Evolutionary conservation across 2,888 invertebrate species (phyloP), one percentile per base, ranked within the genome.

Genomic region (Tupiocoris notatus): DNA sequence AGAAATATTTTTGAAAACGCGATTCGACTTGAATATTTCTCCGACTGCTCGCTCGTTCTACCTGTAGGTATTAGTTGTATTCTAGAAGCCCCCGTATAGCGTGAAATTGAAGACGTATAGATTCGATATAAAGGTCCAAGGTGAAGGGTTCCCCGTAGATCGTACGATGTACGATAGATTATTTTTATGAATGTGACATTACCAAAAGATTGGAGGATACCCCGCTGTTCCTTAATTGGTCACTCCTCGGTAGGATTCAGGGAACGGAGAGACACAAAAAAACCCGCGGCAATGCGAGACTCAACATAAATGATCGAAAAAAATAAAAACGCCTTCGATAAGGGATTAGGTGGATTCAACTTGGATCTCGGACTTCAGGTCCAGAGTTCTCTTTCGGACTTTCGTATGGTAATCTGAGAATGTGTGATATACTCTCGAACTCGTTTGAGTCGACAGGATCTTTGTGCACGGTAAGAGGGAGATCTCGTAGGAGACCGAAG

Each of bases 381-480:
- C 39, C 39, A 12, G 39, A 39, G 39, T 39, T 12, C 39, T 39
- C 39, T 39, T 39, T 39, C 39, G 39, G 39, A 39, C 64, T 64
- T 64, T 18, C 20, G 39, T 58, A 70, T 70, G 70, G 70, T 70
- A 70, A 70, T 70, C 18, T 70, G 58, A 59, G 70, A 70, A 56
- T 58, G 59, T 58, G 70, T 70, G 70, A 70, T 70, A 70, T 70
- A 70, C 70, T 70, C 59, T 24, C 70, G 24, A 58, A 18, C 39
- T 39, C 39, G 39, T 39, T 39, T 39, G 39, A 39, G 39, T 7
- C 39, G 39, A 39, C 39, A 39, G 39, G 39, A 39, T 12, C 39
- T 39, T 39, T 12, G 39, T 3, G 6, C 12, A 39, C 39, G 12
- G 12, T 3, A 39, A 12, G 39, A 39, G 39, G 39, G 39, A 39